A percentile compares a stretch with the other conserved stretches of the same genome.
These are phyloP conservation scores for Regulus satrapa DNA, from an alignment of 2,113 vertebrate genomes.

Conservation along the genomic window DNA sequence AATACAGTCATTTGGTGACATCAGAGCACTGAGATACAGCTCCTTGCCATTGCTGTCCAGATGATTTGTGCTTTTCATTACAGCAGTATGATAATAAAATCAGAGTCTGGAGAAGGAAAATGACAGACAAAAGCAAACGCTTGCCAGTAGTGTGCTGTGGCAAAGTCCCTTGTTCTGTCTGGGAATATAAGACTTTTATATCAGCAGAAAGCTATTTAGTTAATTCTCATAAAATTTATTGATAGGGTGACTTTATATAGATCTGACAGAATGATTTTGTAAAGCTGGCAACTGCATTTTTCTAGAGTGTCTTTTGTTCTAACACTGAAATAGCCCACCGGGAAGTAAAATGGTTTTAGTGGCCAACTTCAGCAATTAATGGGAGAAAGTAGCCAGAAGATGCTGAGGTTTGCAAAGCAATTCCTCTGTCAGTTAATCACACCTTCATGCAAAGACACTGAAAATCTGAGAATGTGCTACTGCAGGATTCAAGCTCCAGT, in stretches of 20 bases:
- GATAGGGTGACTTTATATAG: background rate
- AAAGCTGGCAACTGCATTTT: background rate
- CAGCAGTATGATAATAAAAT: slow-evolving; percentile 46
- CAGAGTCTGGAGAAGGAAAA: background rate
- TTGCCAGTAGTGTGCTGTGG: background rate
- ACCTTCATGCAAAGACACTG: background rate
- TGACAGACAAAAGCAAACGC: background rate
- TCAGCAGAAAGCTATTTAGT: background rate
- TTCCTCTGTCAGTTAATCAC: background rate
- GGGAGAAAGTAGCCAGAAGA: background rate
- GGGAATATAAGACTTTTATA: background rate
- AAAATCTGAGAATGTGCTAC: background rate
- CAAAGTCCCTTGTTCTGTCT: background rate
- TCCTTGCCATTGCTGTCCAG: slow-evolving; percentile 22
- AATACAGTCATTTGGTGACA: background rate
- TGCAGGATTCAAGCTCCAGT: background rate
- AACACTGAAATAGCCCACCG: background rate
- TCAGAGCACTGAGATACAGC: background rate
- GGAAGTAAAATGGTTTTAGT: background rate
- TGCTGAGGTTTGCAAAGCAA: background rate
- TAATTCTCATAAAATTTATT: slow-evolving; percentile 9
- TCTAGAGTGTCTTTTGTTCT: background rate
- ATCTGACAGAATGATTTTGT: background rate
- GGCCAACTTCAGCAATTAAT: background rate
- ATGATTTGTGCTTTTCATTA: slow-evolving; percentile 65